Base-by-base conservation (phyloP, 2,797 vertebrate genomes). In the Agapornis canus region DNA sequence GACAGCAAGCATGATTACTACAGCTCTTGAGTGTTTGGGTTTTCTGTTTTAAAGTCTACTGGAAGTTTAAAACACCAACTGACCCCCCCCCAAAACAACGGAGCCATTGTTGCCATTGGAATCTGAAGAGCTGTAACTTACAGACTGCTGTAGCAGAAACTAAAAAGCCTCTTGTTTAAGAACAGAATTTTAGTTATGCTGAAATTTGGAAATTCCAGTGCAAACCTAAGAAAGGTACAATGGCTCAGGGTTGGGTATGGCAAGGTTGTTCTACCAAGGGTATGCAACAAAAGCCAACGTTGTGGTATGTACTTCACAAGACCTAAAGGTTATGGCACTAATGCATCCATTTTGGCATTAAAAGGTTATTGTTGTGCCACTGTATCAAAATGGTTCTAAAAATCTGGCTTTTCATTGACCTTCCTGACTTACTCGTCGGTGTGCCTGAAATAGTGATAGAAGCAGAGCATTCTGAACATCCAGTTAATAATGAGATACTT, bases 221-320 rank as follows among this genome's bases (percentile, higher is more conserved):
- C 9, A 66, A 89, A 35, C 8, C 2, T 32, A 27, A 15, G 0
- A 7, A 60, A 18, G 9, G 17, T 43, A 2, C 63, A 26, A 6
- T 1, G 1, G 7, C 31, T 86, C 2, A 1, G 22, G 15, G 59
- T 86, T 82, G 26, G 35, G 26, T 37, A 2, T 37, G 57, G 26
- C 20, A 12, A 26, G 18, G 11, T 15, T 73, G 27, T 64, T 15
- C 14, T 65, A 27, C 31, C 27, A 32, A 0, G 32, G 19, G 45
- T 9, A 8, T 13, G 39, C 35, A 52, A 22, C 54, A 82, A 0
- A 16, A 47, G 26, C 7, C 6, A 19, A 1, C 1, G 0, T 11
- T 23, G 23, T 43, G 39, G 12, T 13, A 12, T 0, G 19, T 4
- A 0, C 19, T 69, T 56, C 12, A 22, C 5, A 45, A 37, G 26